Evolutionary conservation across 2,888 invertebrate genomes (phyloP).

Genomic region (Oegoconia quadripuncta): DNA sequence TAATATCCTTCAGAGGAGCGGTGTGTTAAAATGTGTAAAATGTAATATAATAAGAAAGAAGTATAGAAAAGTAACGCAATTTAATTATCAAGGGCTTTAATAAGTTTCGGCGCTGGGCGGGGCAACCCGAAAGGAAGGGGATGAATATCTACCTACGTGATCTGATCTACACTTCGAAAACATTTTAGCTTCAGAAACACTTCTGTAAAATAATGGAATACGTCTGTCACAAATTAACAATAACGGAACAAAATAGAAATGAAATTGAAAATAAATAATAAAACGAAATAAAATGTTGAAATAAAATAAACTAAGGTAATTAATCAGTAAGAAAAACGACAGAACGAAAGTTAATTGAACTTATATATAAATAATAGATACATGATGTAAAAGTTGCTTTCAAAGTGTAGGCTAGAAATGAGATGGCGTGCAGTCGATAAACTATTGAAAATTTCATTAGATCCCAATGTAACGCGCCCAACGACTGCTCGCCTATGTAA

Average conservation of each 20-base stretch:
- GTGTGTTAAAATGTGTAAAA: conserved; percentile 45
- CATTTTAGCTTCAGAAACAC: conserved; percentile 21
- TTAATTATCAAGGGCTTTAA: conserved; percentile 48
- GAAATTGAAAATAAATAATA: no score
- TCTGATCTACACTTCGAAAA: conserved; percentile 68
- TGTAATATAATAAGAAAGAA: conserved; percentile 58
- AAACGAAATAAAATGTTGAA: no score
- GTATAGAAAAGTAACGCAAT: conserved; percentile 42
- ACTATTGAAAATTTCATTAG: conserved; percentile 23
- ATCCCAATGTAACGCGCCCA: conserved; percentile 28
- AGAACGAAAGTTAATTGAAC: neutral
- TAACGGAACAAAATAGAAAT: no score
- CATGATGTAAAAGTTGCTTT: conserved; percentile 28
- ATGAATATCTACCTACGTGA: conserved; percentile 61
- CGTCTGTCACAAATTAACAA: no score
- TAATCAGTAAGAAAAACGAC: neutral
- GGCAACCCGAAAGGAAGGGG: conserved; percentile 60
- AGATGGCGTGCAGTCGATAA: conserved; percentile 62
- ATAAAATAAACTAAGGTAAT: neutral
- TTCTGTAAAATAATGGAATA: conserved; percentile 3
- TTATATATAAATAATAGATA: conserved; percentile 10
- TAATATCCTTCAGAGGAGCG: conserved; percentile 16
- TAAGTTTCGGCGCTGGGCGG: conserved; percentile 74
- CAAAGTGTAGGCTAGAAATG: conserved; percentile 67
- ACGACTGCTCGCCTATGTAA: conserved; percentile 64